Conservation (phyloP, 2,888 invertebrate species). For the Anoncus sp. region DNA sequence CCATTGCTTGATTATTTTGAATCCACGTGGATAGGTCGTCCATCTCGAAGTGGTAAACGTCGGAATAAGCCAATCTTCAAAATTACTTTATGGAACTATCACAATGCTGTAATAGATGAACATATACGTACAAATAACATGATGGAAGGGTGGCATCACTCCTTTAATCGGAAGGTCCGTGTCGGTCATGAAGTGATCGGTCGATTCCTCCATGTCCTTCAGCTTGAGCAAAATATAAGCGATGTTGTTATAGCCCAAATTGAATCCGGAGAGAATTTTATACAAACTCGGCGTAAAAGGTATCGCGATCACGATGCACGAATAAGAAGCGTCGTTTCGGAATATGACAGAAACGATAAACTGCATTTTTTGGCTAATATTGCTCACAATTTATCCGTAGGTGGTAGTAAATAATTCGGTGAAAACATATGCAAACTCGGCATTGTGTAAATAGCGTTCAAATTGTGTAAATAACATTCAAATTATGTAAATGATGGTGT, state of each 20-base stretch:
- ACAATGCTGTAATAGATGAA: too few species aligned
- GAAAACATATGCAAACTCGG: too few species aligned
- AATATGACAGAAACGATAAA: too few species aligned
- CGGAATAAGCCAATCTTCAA: neutral
- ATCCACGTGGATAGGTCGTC: conserved; percentile 8
- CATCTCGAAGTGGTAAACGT: conserved; percentile 12
- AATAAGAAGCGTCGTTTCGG: neutral
- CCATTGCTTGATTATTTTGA: conserved; percentile 6
- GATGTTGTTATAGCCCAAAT: neutral
- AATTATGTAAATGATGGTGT: too few species aligned
- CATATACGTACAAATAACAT: neutral
- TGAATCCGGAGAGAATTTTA: neutral
- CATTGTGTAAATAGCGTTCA: too few species aligned
- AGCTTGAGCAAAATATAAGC: neutral
- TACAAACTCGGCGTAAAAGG: conserved; percentile 4
- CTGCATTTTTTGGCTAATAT: too few species aligned
- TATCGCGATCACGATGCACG: conserved; percentile 11
- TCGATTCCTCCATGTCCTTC: neutral
- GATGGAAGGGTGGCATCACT: conserved; percentile 5
- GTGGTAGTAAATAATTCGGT: too few species aligned
- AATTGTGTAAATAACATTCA: too few species aligned
- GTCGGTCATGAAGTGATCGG: neutral
- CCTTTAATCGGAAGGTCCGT: neutral
- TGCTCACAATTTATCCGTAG: too few species aligned
- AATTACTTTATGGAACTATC: neutral